Conservation (phyloP, 1,140 invertebrate species). For the Ips typographus region DNA sequence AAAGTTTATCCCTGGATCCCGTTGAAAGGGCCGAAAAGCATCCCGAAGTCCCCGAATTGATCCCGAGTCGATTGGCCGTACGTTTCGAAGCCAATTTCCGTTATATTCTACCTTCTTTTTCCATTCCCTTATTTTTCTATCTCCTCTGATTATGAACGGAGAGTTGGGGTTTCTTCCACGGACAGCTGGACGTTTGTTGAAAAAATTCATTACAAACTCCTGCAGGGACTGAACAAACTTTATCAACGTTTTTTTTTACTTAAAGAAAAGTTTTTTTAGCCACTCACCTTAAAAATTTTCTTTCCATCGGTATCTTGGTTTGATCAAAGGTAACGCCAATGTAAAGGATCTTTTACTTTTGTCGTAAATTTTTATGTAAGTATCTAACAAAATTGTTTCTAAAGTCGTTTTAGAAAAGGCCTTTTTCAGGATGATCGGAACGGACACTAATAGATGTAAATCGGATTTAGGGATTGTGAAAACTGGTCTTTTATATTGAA, state of each 20-base stretch:
- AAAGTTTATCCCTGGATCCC: conserved; percentile 25
- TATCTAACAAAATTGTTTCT: conserved; percentile 4
- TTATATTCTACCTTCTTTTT: conserved; percentile 36
- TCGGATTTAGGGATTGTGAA: too few species aligned
- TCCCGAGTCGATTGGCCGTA: conserved; percentile 33
- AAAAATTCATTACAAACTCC: conserved; percentile 13
- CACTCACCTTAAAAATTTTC: neutral
- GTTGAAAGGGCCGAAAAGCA: conserved; percentile 30
- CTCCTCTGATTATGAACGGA: conserved; percentile 24
- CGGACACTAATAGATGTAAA: too few species aligned
- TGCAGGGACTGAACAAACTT: too few species aligned
- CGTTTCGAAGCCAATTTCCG: conserved; percentile 35
- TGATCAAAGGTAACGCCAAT: neutral
- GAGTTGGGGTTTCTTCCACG: neutral
- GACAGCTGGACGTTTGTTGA: conserved; percentile 5
- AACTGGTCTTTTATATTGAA: too few species aligned
- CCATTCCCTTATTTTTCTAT: conserved; percentile 25
- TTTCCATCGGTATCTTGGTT: neutral
- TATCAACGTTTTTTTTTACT: neutral
- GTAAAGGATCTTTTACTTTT: neutral
- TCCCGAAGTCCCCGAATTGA: conserved; percentile 21
- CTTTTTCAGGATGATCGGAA: neutral
- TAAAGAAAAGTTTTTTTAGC: neutral
- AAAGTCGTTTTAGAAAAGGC: conserved; percentile 5
- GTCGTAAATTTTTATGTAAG: conserved; percentile 12